These are phyloP conservation scores for Caranx ignobilis DNA, from an alignment of 2,113 vertebrate species.

Conservation along the genomic window DNA sequence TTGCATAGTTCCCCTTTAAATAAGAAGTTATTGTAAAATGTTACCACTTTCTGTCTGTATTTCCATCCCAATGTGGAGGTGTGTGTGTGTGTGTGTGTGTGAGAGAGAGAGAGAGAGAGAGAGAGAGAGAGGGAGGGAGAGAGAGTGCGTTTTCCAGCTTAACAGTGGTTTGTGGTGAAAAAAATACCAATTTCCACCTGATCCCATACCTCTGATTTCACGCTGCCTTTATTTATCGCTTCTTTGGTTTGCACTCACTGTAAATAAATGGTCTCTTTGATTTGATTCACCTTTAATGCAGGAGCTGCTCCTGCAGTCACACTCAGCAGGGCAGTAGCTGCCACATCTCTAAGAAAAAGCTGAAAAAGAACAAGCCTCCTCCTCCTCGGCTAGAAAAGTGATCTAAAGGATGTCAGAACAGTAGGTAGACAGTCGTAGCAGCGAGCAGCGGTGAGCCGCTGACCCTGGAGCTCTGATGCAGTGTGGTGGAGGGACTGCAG, in stretches of 20 bases:
- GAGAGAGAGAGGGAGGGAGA: background rate
- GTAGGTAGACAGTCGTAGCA: background rate
- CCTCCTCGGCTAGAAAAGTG: background rate
- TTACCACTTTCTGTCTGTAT: too few species aligned
- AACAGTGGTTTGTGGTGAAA: conserved; percentile 48
- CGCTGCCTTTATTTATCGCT: conserved; percentile 51
- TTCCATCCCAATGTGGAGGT: background rate
- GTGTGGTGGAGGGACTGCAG: background rate
- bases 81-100: background rate
- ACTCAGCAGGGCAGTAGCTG: background rate
- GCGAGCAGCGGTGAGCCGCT: background rate
- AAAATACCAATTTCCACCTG: conserved; percentile 62
- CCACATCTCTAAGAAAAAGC: background rate
- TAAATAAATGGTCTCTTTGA: conserved; percentile 60
- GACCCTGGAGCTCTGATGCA: background rate
- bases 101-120: conserved; percentile 21
- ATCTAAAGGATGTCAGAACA: background rate
- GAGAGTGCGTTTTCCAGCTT: conserved; percentile 56
- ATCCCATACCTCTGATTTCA: conserved; percentile 57
- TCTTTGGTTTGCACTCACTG: conserved; percentile 40
- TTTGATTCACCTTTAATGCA: conserved; percentile 41
- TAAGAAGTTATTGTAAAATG: too few species aligned
- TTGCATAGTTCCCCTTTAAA: too few species aligned
- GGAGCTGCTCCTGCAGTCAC: conserved; percentile 1
- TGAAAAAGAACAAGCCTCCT: conserved; percentile 5